Evolutionary conservation across 2,888 invertebrate species (phyloP).

Genomic region (Nomada ferruginata): DNA sequence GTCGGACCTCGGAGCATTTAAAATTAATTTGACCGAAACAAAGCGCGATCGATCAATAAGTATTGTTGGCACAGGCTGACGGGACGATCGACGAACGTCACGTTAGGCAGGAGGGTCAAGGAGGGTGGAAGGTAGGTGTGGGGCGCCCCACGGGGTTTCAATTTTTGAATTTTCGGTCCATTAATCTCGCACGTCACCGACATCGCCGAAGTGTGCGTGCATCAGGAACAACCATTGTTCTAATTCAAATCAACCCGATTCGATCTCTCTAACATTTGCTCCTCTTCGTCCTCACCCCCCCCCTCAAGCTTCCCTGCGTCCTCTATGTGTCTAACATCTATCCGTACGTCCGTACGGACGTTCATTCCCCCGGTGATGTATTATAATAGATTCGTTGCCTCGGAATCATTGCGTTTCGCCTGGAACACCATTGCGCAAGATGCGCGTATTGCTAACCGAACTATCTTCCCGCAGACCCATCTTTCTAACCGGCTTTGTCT

Average conservation of each 20-base stretch:
- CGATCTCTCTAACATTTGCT: constrained; percentile 72
- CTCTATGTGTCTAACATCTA: constrained; percentile 41
- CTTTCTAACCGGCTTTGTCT: constrained; percentile 11
- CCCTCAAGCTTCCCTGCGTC: constrained; percentile 19
- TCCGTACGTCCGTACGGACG: constrained; percentile 51
- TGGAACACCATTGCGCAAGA: constrained; percentile 67
- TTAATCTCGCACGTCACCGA: constrained; percentile 78
- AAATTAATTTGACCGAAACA: constrained; percentile 77
- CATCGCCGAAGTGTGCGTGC: constrained; percentile 68
- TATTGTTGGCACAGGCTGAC: constrained; percentile 73
- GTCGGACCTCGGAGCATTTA: constrained; percentile 67
- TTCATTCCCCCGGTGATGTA: constrained; percentile 66
- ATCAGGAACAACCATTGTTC: constrained; percentile 75
- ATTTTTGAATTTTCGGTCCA: constrained; percentile 79
- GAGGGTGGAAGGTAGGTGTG: constrained; percentile 69
- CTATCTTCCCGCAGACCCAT: constrained; percentile 10
- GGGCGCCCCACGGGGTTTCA: constrained; percentile 75
- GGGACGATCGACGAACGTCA: constrained; percentile 59
- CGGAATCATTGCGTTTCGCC: constrained; percentile 67
- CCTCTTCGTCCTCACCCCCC: constrained; percentile 23
- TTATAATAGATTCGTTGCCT: constrained; percentile 73
- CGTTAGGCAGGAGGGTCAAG: constrained; percentile 42
- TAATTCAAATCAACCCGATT: constrained; percentile 76
- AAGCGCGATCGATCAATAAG: constrained; percentile 76
- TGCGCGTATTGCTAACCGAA: constrained; percentile 62